phyloP scores from a whole-genome alignment of 2,113 vertebrate species.

The Anthoscopus minutus region DNA sequence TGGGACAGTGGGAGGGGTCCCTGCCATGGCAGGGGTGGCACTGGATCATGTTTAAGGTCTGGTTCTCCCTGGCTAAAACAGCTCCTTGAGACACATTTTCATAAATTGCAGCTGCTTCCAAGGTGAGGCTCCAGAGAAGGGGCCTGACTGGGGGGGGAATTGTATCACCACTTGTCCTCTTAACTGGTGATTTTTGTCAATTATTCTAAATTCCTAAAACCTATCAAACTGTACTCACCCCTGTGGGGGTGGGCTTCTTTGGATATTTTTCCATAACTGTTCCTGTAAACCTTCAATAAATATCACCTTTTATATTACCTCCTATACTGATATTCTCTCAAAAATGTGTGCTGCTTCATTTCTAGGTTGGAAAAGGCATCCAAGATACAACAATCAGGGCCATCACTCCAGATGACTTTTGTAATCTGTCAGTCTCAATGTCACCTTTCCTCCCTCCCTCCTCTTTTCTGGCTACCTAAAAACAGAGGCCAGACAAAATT shows the following conservation, averaged over 20 bases:
- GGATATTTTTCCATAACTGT: not conserved
- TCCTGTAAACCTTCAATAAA: not conserved
- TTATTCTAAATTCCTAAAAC: not conserved
- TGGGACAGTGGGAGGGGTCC: not conserved
- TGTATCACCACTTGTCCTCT: not conserved
- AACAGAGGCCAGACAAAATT: not conserved
- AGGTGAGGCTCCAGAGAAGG: not conserved
- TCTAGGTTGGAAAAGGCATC: not conserved
- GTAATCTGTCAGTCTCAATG: accelerated
- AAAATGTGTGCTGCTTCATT: accelerated
- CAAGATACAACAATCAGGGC: not conserved
- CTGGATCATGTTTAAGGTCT: not conserved
- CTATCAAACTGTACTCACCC: not conserved
- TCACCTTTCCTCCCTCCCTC: not conserved
- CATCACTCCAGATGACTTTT: not conserved
- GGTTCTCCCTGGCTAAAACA: not conserved
- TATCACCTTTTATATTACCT: not conserved
- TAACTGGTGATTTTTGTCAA: not conserved
- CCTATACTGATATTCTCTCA: not conserved
- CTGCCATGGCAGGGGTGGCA: not conserved
- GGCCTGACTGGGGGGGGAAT: too few species aligned
- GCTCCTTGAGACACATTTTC: not conserved
- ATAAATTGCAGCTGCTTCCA: not conserved
- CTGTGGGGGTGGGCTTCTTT: not conserved
- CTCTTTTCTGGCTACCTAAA: not conserved